Conservation (phyloP, 2,797 vertebrate genomes). For the Carcharodon carcharias region DNA sequence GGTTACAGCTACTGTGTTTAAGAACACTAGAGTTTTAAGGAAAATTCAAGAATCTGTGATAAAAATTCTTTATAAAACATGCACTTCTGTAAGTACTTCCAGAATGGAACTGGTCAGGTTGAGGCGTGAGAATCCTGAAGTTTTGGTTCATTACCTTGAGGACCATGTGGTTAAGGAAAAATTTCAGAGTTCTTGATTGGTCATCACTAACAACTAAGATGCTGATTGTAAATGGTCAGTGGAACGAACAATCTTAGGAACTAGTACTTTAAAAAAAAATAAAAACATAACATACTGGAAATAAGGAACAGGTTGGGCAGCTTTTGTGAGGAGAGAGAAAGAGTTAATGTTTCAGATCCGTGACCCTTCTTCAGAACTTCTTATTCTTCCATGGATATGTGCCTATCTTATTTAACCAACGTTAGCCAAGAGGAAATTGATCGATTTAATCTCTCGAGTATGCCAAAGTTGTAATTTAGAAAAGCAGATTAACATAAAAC, state of each 20-base stretch:
- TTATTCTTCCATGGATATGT: neutral
- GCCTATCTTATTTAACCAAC: neutral
- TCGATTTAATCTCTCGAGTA: neutral
- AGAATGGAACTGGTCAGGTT: neutral
- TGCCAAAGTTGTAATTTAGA: neutral
- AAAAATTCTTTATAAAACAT: neutral
- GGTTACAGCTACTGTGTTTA: neutral
- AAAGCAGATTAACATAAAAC: neutral
- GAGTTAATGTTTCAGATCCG: neutral
- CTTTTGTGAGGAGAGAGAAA: neutral
- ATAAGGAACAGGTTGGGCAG: neutral
- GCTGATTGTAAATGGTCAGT: neutral
- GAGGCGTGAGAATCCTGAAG: neutral
- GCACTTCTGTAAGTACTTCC: neutral
- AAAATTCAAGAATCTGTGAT: neutral
- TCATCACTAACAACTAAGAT: neutral
- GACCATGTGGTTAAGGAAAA: neutral
- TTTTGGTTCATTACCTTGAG: neutral
- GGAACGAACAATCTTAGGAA: neutral
- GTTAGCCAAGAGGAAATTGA: neutral
- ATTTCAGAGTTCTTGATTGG: neutral
- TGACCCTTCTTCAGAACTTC: neutral
- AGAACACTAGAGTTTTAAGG: neutral
- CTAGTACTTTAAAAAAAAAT: neutral
- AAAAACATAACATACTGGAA: too few relatives aligned